Conservation (phyloP, 1,140 invertebrate genomes). For the Temnothorax curvispinosus region DNA sequence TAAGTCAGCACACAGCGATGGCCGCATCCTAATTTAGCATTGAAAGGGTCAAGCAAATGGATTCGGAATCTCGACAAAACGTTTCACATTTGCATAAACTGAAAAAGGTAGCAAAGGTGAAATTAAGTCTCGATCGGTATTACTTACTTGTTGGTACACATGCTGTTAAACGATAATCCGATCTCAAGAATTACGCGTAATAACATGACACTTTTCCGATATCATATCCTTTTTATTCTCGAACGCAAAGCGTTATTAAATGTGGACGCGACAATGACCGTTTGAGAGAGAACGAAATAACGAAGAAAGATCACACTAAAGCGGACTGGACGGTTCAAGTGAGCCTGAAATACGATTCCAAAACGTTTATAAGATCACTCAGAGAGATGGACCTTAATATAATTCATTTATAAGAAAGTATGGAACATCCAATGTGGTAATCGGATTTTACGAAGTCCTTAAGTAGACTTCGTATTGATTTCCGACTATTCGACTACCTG, state of each 20-base stretch:
- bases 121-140: neutral
- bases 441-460: slow-evolving; percentile 51
- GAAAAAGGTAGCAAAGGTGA: neutral
- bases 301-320: neutral
- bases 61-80: slow-evolving; percentile 1
- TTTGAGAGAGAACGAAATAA: slow-evolving; percentile 3
- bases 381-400: neutral
- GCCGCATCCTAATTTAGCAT: slow-evolving; percentile 41
- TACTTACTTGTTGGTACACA: slow-evolving; percentile 2
- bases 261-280: neutral
- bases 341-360: slow-evolving; percentile 10
- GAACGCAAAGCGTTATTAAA: neutral
- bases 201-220: neutral
- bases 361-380: slow-evolving; percentile 32
- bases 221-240: neutral
- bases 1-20: slow-evolving; percentile 14
- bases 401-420: slow-evolving; percentile 51
- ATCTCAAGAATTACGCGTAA: neutral
- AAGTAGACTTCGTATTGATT: slow-evolving; percentile 50
- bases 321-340: neutral
- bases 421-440: slow-evolving; percentile 22
- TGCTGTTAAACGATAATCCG: neutral
- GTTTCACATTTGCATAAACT: slow-evolving; percentile 43
- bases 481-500: neutral
- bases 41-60: slow-evolving; percentile 40